A percentile compares a stretch with the other conserved stretches of the same genome.
Evolutionary conservation across 2,888 invertebrate genomes (phyloP).

Genomic region (Meliscaeva auricollis): DNA sequence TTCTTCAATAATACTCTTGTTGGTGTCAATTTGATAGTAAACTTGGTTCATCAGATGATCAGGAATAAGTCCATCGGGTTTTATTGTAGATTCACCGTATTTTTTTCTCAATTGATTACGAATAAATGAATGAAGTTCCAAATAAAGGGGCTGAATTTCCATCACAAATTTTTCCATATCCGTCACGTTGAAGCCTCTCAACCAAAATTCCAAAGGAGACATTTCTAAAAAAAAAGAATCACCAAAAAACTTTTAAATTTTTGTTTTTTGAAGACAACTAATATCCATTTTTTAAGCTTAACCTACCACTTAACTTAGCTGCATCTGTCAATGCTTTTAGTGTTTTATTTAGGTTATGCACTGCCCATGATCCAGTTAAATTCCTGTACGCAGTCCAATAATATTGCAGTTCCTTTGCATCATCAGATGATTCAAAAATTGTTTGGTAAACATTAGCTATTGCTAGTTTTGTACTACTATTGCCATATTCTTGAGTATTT

Average conservation of each 20-base stretch:
- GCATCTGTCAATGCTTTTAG: not conserved
- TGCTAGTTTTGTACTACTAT: not conserved
- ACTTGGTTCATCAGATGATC: slow-evolving; percentile 25
- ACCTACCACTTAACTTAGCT: not conserved
- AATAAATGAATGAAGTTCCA: slow-evolving; percentile 91
- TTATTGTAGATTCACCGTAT: slow-evolving; percentile 1
- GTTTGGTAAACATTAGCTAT: no score
- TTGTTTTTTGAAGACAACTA: no score
- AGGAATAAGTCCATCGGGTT: slow-evolving; percentile 17
- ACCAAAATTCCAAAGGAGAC: not conserved
- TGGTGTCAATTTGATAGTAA: not conserved
- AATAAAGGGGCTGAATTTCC: slow-evolving; percentile 90
- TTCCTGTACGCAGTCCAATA: slow-evolving; percentile 65
- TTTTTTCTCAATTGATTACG: slow-evolving; percentile 86
- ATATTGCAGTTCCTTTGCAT: slow-evolving; percentile 56
- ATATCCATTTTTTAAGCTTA: no score
- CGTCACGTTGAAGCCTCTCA: slow-evolving; percentile 79
- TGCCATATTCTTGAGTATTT: not conserved
- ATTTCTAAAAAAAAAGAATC: not conserved
- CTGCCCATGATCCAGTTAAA: slow-evolving; percentile 78
- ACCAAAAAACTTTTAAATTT: no score
- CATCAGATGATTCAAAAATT: slow-evolving; percentile 15
- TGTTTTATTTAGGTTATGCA: not conserved
- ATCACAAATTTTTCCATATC: slow-evolving; percentile 87
- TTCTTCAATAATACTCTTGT: not conserved